phyloP scores from a whole-genome alignment of 2,888 invertebrate genomes.

The Torymus aiolomorphi region DNA sequence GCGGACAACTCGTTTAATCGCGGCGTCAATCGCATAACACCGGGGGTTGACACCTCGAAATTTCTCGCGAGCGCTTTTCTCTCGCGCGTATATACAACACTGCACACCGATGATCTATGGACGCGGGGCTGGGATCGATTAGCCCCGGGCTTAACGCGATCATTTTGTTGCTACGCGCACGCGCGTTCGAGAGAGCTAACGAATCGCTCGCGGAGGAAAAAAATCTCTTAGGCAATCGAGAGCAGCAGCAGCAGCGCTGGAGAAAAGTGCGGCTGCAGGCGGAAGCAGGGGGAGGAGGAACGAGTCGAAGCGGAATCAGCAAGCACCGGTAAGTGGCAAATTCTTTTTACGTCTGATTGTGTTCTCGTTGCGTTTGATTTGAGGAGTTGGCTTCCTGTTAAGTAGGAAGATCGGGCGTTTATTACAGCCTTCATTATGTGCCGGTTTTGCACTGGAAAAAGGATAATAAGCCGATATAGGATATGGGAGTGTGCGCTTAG shows the following conservation, averaged over 20 bases:
- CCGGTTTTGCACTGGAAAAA: too few relatives aligned
- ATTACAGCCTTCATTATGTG: too few relatives aligned
- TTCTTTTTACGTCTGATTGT: slow-evolving; percentile 15
- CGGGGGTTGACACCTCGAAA: slow-evolving; percentile 22
- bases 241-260: neutral
- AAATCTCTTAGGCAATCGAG: slow-evolving; percentile 23
- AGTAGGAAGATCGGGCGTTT: too few relatives aligned
- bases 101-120: too few relatives aligned
- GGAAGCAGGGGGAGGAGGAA: neutral
- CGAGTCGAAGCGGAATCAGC: neutral
- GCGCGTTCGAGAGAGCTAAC: slow-evolving; percentile 26
- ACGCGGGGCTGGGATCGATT: too few relatives aligned
- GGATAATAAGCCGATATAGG: too few relatives aligned
- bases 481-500: too few relatives aligned
- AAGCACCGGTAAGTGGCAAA: slow-evolving; percentile 32
- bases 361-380: neutral
- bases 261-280: slow-evolving; percentile 6
- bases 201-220: slow-evolving; percentile 46
- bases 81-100: too few relatives aligned
- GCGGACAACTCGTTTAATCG: slow-evolving; percentile 19
- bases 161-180: too few relatives aligned
- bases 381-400: too few relatives aligned
- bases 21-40: neutral
- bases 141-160: too few relatives aligned
- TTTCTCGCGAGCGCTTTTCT: neutral